Evolutionary conservation across 2,888 invertebrate genomes (phyloP), one percentile per base, ranked within the genome.

Genomic region (Agapostemon virescens): DNA sequence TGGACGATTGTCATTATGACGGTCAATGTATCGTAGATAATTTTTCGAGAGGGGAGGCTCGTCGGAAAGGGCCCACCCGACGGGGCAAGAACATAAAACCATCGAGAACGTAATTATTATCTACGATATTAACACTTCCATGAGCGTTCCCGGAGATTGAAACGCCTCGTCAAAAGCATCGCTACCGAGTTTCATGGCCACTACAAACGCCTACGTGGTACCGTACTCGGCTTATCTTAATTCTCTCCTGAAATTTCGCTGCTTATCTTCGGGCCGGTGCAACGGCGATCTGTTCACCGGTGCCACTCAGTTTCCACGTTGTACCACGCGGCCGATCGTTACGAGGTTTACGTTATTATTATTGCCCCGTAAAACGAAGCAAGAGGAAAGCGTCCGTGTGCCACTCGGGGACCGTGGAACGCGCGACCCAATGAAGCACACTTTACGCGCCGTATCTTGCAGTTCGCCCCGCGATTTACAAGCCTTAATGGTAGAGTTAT

Each of bases 161-260:
- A 85, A 85, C 69, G 68, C 79, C 72, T 79, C 74, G 74, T 73
- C 71, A 83, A 55, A 76, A 72, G 70, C 81, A 77, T 78, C 82
- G 78, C 82, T 78, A 81, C 85, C 77, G 85, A 84, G 79, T 84
- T 83, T 87, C 84, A 82, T 84, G 77, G 83, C 78, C 81, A 66
- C 71, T 81, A 79, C 68, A 9, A n/a, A 81, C 81, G 71, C 81
- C 84, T 78, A 83, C 85, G 69, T 69, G 69, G n/a, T 13, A 23
- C 77, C 75, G 68, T 66, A 85, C 77, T 77, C 64, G 81, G 69
- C 85, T 85, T 89, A 88, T 89, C 89, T 84, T 81, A 84, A 86
- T 84, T 80, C 85, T 81, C 83, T 79, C 85, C 78, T 69, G 69
- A 78, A 79, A 80, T 71, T 84, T 77, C 75, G 66, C 66, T 74